These are phyloP conservation scores for Bugulina stolonifera DNA, from an alignment of 2,888 invertebrate genomes.

Conservation along the genomic window DNA sequence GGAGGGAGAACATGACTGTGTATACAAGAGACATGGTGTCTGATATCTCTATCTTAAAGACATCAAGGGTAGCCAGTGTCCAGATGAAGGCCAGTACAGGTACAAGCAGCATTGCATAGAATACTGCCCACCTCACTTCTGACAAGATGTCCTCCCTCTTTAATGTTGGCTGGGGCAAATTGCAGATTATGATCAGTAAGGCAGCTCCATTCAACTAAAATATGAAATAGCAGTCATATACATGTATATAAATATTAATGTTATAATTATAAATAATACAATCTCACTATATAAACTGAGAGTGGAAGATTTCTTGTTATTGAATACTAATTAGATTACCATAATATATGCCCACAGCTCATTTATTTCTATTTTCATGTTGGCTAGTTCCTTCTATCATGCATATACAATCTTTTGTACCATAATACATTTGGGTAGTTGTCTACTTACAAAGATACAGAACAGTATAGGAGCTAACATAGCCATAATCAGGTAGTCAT, in stretches of 20 bases:
- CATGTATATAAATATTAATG: too few species aligned
- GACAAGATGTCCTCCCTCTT: constrained; percentile 24
- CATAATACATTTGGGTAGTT: too few species aligned
- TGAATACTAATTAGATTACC: too few species aligned
- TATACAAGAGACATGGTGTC: background rate
- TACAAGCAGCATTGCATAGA: background rate
- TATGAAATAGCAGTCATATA: too few species aligned
- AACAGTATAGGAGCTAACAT: constrained; percentile 14
- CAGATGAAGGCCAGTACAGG: constrained; percentile 9
- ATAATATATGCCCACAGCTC: too few species aligned
- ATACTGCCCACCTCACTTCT: constrained; percentile 12
- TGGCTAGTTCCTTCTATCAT: too few species aligned
- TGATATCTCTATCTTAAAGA: background rate
- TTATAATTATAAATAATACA: too few species aligned
- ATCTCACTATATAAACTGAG: too few species aligned
- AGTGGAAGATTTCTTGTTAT: too few species aligned
- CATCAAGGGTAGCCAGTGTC: background rate
- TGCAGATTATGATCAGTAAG: constrained; percentile 17
- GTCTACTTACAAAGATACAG: constrained; percentile 11
- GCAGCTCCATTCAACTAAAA: constrained; percentile 1
- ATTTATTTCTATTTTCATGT: too few species aligned
- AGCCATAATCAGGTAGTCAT: constrained; percentile 24
- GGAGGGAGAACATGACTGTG: constrained; percentile 9
- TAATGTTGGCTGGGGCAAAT: constrained; percentile 18
- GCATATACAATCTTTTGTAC: too few species aligned